Conservation (phyloP, 2,888 invertebrate genomes). For the Ctena decussata region DNA sequence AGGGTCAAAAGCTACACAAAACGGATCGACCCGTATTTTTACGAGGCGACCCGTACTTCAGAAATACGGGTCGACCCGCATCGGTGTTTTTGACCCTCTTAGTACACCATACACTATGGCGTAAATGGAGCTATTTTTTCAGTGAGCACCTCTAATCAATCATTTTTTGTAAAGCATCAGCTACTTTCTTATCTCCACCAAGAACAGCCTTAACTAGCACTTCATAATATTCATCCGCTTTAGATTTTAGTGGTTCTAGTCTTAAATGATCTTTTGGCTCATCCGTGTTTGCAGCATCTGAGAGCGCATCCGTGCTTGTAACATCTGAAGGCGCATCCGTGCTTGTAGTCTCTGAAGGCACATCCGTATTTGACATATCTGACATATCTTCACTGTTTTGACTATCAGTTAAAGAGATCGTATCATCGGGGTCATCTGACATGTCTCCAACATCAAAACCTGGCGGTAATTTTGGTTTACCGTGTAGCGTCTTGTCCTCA, state of each 20-base stretch:
- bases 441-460: background rate
- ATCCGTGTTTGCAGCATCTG: background rate
- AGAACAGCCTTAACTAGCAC: constrained; percentile 30
- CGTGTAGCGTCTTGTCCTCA: constrained; percentile 30
- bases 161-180: constrained; percentile 11
- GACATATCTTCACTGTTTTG: background rate
- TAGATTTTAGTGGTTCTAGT: background rate
- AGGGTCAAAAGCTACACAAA: no score
- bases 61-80: no score
- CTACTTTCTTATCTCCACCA: constrained; percentile 23
- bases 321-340: background rate
- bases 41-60: no score
- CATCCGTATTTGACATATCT: background rate
- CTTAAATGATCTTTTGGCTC: background rate
- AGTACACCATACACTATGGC: no score
- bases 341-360: background rate
- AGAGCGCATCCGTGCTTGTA: background rate
- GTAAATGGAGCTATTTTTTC: no score
- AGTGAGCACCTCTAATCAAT: background rate
- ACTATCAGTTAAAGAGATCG: background rate
- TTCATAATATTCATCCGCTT: constrained; percentile 15
- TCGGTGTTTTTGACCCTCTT: no score
- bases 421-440: background rate
- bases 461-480: background rate
- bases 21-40: no score